Percentiles rank a stretch among this genome's conserved stretches.
phyloP scores from a whole-genome alignment of 2,888 invertebrate species.

The Clepsis dumicolana region DNA sequence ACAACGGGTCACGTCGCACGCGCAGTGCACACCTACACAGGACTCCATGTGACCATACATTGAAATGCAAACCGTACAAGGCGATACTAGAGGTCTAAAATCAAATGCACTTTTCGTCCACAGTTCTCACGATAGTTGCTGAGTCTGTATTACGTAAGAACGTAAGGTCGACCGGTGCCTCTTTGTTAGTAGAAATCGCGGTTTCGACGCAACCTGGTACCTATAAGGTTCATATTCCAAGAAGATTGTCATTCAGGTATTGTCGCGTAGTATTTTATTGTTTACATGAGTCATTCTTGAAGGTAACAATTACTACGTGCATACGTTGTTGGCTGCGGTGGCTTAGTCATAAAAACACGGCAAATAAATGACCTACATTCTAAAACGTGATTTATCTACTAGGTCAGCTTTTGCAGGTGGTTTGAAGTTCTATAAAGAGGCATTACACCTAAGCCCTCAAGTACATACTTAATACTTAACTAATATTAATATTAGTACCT shows the following conservation, averaged over 20 bases:
- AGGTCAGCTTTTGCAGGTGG: conserved; percentile 10
- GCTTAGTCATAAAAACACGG: conserved; percentile 40
- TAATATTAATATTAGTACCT: no score
- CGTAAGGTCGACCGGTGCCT: conserved; percentile 58
- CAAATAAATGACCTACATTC: conserved; percentile 38
- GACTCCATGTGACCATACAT: conserved; percentile 1
- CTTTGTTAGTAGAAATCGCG: conserved; percentile 46
- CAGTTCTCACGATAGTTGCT: conserved; percentile 37
- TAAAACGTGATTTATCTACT: conserved; percentile 35
- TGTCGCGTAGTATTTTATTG: conserved; percentile 32
- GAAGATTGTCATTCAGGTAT: background rate
- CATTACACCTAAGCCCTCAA: no score
- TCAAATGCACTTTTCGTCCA: conserved; percentile 38
- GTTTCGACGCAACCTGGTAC: conserved; percentile 42
- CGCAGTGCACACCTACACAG: conserved; percentile 21
- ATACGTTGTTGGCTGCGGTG: conserved; percentile 27
- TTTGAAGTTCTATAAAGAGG: background rate
- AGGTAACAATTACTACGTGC: conserved; percentile 45
- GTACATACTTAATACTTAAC: no score
- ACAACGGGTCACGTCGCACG: conserved; percentile 36
- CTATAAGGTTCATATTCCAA: conserved; percentile 45
- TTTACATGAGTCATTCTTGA: conserved; percentile 41
- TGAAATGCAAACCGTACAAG: conserved; percentile 12
- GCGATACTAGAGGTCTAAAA: conserved; percentile 16
- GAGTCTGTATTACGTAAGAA: conserved; percentile 55